phyloP scores from a whole-genome alignment of 2,797 vertebrate species.

The Clarias fuscus region DNA sequence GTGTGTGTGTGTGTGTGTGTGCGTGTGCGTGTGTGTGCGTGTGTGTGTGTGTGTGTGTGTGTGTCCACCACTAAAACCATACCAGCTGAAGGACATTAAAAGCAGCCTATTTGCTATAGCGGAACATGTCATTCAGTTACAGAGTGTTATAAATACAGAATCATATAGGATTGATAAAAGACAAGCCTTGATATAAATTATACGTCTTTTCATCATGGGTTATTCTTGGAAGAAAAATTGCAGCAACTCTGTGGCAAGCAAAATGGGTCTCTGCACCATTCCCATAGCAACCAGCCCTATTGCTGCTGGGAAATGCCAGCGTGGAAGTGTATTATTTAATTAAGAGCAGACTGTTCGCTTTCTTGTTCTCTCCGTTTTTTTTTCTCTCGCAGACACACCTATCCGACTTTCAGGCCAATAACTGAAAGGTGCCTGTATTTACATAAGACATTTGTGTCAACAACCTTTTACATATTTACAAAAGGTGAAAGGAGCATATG shows the following conservation, averaged over 20 bases:
- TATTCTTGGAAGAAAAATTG: slow-evolving; percentile 55
- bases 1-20: background rate
- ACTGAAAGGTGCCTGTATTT: slow-evolving; percentile 49
- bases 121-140: background rate
- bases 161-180: background rate
- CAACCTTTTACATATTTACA: slow-evolving; percentile 44
- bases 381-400: slow-evolving; percentile 35
- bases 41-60: background rate
- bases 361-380: slow-evolving; percentile 29
- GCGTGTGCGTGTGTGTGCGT: background rate
- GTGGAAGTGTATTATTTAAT: slow-evolving; percentile 63
- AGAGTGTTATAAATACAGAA: background rate
- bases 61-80: background rate
- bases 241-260: slow-evolving; percentile 57
- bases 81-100: background rate
- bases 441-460: slow-evolving; percentile 44
- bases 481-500: slow-evolving; percentile 42
- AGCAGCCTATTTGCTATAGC: slow-evolving; percentile 1
- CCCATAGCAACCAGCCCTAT: slow-evolving; percentile 69
- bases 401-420: slow-evolving; percentile 20
- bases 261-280: slow-evolving; percentile 66
- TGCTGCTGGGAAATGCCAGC: slow-evolving; percentile 66
- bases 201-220: slow-evolving; percentile 42
- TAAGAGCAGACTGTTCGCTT: slow-evolving; percentile 52
- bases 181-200: slow-evolving; percentile 33